phyloP scores from a whole-genome alignment of 1,140 invertebrate genomes.

The Neuroterus valhalla region DNA sequence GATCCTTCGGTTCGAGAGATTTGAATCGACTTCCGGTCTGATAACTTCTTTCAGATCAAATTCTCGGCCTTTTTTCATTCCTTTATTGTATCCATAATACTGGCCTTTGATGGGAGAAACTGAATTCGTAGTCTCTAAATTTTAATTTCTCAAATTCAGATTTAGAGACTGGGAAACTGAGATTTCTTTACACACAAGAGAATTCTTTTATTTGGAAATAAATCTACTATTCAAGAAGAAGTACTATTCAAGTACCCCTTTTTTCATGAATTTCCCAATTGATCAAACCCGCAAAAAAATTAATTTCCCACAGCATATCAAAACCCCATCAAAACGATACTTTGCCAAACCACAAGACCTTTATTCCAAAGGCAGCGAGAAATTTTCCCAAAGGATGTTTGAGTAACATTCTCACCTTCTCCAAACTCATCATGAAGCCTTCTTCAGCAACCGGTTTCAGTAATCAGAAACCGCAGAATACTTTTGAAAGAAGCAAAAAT shows the following conservation, averaged over 20 bases:
- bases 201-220: not conserved
- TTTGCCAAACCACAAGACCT: conserved; percentile 3
- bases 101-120: conserved; percentile 23
- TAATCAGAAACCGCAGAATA: conserved; percentile 24
- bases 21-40: conserved; percentile 22
- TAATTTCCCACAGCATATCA: conserved; percentile 12
- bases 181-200: not conserved
- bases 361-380: not conserved
- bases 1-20: conserved; percentile 19
- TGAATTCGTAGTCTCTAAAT: not conserved
- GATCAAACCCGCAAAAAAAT: conserved; percentile 8
- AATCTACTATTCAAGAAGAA: not conserved
- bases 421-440: conserved; percentile 23
- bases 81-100: conserved; percentile 14
- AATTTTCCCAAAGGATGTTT: conserved; percentile 25
- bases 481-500: not conserved
- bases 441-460: conserved; percentile 11
- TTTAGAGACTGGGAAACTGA: not conserved
- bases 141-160: not conserved
- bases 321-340: conserved; percentile 3
- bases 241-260: too few species aligned
- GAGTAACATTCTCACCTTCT: conserved; percentile 19
- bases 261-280: not conserved
- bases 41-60: not conserved
- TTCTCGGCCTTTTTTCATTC: not conserved